A percentile compares a stretch with the other conserved stretches of the same genome.
Conservation (phyloP, 2,113 vertebrate species). For the Prietella phreatophila region DNA sequence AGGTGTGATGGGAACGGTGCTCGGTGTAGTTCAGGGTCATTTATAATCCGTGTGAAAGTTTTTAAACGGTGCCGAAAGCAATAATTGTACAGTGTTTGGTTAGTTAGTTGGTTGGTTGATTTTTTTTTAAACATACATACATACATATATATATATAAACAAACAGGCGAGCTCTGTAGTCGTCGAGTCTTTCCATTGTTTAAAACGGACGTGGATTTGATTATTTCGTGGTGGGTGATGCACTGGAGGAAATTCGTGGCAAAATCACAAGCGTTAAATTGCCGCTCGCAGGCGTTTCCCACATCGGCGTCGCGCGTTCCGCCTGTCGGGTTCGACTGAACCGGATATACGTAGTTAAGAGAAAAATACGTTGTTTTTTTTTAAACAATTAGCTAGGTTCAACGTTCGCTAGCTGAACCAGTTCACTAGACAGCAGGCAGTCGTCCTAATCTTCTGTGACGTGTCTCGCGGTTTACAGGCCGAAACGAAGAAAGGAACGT, state of each 20-base stretch:
- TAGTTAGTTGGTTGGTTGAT: not conserved
- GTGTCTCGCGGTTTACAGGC: too few species aligned
- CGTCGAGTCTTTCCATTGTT: not conserved
- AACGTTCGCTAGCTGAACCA: not conserved
- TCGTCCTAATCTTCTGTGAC: not conserved
- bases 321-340: not conserved
- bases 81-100: conserved; percentile 63
- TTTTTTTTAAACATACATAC: not conserved
- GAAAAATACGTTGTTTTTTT: too few species aligned
- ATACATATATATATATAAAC: not conserved
- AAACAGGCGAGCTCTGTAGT: not conserved
- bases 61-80: conserved; percentile 75
- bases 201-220: too few species aligned
- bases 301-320: not conserved
- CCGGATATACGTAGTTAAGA: not conserved
- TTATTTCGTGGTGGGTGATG: not conserved
- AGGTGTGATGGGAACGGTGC: not conserved
- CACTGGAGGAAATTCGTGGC: conserved; percentile 4
- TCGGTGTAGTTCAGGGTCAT: conserved; percentile 19
- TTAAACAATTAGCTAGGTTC: not conserved
- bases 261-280: not conserved
- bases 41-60: conserved; percentile 33
- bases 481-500: not conserved
- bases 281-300: not conserved
- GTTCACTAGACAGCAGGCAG: not conserved